These are phyloP conservation scores for Tretioscincus oriximinensis DNA, from an alignment of 2,113 vertebrate genomes.

Conservation along the genomic window DNA sequence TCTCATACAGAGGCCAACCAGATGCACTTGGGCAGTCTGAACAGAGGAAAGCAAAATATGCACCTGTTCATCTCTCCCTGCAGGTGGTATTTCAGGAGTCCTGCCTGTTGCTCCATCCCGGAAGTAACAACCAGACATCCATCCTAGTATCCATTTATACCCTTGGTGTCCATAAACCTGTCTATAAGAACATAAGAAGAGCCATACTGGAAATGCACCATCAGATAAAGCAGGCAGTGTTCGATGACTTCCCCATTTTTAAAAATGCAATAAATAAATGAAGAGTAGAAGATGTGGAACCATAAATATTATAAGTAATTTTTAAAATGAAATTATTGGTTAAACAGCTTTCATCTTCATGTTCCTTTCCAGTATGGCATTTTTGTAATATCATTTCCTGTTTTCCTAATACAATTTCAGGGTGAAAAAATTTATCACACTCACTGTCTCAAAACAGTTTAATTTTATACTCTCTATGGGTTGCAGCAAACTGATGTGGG, in stretches of 20 bases:
- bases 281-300: constrained; percentile 28
- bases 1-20: too few relatives aligned
- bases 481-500: constrained; percentile 28
- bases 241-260: not conserved
- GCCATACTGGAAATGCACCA: too few relatives aligned
- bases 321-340: constrained; percentile 68
- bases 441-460: constrained; percentile 34
- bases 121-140: too few relatives aligned
- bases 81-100: too few relatives aligned
- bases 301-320: constrained; percentile 54
- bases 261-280: constrained; percentile 35
- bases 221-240: not conserved
- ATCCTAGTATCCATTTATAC: too few relatives aligned
- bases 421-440: constrained; percentile 10
- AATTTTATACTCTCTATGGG: constrained; percentile 33
- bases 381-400: constrained; percentile 46
- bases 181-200: too few relatives aligned
- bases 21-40: too few relatives aligned
- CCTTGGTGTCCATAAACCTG: too few relatives aligned
- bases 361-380: constrained; percentile 47
- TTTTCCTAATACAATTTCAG: constrained; percentile 39
- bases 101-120: too few relatives aligned
- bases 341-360: constrained; percentile 54
- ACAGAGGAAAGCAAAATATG: too few relatives aligned
- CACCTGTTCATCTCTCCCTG: too few relatives aligned